Percentiles rank a stretch among this genome's conserved stretches.
phyloP scores from a whole-genome alignment of 2,797 vertebrate genomes.

The Kryptopterus vitreolus region DNA sequence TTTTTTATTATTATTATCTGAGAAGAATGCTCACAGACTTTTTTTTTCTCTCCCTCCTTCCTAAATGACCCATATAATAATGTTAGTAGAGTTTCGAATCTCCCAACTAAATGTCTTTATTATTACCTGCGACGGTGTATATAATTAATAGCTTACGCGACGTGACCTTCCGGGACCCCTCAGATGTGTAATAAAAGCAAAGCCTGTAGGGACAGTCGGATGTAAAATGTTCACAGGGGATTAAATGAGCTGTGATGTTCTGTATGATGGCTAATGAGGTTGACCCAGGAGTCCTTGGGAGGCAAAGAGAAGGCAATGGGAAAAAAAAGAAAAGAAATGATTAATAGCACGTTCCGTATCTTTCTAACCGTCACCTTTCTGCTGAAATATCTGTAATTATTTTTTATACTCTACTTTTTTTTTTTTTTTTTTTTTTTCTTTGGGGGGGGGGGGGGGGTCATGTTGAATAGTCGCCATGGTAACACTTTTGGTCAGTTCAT shows the following conservation, averaged over 20 bases:
- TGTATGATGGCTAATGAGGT: slow-evolving; percentile 63
- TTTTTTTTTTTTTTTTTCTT: too few species aligned
- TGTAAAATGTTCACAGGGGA: slow-evolving; percentile 64
- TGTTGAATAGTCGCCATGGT: background rate
- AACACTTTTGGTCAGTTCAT: background rate
- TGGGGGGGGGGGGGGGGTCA: too few species aligned
- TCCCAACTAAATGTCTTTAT: slow-evolving; percentile 66
- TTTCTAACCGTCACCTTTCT: background rate
- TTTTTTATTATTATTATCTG: too few species aligned
- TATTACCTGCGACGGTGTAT: slow-evolving; percentile 70
- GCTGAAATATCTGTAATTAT: background rate
- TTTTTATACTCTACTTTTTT: slow-evolving; percentile 1
- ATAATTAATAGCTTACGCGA: slow-evolving; percentile 72
- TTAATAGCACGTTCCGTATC: background rate
- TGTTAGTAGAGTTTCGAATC: slow-evolving; percentile 55
- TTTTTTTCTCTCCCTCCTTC: slow-evolving; percentile 61
- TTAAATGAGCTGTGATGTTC: slow-evolving; percentile 67
- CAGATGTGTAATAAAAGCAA: slow-evolving; percentile 62
- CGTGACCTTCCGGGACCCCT: slow-evolving; percentile 63
- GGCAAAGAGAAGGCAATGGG: slow-evolving; percentile 11
- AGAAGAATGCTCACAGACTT: slow-evolving; percentile 51
- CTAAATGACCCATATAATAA: slow-evolving; percentile 67
- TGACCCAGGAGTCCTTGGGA: slow-evolving; percentile 49
- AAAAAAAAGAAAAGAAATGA: background rate
- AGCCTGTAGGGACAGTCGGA: slow-evolving; percentile 56